Percentiles rank a stretch among this genome's conserved stretches.
Evolutionary conservation across 2,888 invertebrate genomes (phyloP).

Genomic region (Aphidoletes aphidimyza): DNA sequence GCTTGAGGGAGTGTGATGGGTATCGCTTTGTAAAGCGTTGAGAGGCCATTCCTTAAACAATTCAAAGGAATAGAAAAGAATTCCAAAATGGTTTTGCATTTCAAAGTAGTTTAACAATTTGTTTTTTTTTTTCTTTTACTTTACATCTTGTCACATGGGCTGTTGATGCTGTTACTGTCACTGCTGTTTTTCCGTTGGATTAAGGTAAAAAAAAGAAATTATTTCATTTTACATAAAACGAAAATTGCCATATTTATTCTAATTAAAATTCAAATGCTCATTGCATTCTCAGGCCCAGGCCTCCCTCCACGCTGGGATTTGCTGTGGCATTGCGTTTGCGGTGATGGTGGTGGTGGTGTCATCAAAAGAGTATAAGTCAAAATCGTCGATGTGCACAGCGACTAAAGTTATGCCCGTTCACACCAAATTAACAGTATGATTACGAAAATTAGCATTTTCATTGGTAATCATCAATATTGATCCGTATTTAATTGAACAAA

Average conservation of each 20-base stretch:
- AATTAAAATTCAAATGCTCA: conserved; percentile 24
- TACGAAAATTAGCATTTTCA: conserved; percentile 41
- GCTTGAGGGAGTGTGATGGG: no score
- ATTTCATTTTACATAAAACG: conserved; percentile 30
- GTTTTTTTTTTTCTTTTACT: background rate
- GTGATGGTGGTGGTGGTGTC: background rate
- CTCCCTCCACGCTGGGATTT: no score
- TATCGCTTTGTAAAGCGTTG: no score
- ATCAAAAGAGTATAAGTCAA: conserved; percentile 3
- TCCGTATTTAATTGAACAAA: conserved; percentile 46
- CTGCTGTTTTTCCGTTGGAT: background rate
- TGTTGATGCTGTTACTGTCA: background rate
- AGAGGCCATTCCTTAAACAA: background rate
- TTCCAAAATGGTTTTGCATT: conserved; percentile 23
- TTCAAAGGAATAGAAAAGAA: background rate
- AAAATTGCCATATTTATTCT: conserved; percentile 1
- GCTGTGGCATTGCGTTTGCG: no score
- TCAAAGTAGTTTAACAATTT: background rate
- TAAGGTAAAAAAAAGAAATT: no score
- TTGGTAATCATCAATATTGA: conserved; percentile 47
- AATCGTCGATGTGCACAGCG: conserved; percentile 8
- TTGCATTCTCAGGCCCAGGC: no score
- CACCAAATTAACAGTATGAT: conserved; percentile 42
- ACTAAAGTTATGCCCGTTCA: conserved; percentile 27
- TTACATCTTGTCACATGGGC: background rate